Evolutionary conservation across 2,888 invertebrate genomes (phyloP).

Genomic region (Callyntrura guangdongensis): DNA sequence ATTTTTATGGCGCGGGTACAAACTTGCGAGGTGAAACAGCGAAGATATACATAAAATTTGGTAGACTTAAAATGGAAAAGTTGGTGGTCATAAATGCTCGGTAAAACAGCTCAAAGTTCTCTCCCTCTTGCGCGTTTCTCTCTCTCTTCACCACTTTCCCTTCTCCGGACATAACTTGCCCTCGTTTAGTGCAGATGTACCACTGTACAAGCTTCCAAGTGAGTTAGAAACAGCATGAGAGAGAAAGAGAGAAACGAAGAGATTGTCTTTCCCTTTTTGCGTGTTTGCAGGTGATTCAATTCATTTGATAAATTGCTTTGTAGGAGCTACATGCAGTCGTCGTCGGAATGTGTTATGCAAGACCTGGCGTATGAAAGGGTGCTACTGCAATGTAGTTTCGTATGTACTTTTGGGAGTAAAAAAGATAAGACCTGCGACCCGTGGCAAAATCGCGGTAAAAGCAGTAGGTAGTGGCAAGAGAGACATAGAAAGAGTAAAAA

Average conservation of each 20-base stretch:
- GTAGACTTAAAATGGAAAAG: conserved; percentile 63
- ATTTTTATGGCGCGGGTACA: background rate
- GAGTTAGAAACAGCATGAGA: background rate
- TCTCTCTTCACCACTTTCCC: background rate
- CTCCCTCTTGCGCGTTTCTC: background rate
- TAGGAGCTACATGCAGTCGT: background rate
- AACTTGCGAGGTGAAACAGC: background rate
- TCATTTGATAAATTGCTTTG: conserved; percentile 76
- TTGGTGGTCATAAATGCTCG: conserved; percentile 54
- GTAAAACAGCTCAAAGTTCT: background rate
- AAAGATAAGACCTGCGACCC: conserved; percentile 53
- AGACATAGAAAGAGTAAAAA: conserved; percentile 44
- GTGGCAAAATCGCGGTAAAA: background rate
- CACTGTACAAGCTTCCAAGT: background rate
- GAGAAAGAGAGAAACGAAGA: conserved; percentile 37
- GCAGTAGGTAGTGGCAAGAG: background rate
- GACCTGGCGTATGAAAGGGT: no score
- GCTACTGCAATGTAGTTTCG: background rate
- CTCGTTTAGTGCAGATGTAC: background rate
- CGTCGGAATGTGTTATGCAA: conserved; percentile 22
- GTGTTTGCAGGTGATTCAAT: conserved; percentile 79
- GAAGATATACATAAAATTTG: conserved; percentile 41
- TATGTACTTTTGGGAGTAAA: background rate
- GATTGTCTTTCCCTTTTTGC: conserved; percentile 66
- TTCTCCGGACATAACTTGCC: conserved; percentile 22